These are phyloP conservation scores for Agrenia bidenticulata DNA, from an alignment of 2,888 invertebrate species.

Conservation along the genomic window DNA sequence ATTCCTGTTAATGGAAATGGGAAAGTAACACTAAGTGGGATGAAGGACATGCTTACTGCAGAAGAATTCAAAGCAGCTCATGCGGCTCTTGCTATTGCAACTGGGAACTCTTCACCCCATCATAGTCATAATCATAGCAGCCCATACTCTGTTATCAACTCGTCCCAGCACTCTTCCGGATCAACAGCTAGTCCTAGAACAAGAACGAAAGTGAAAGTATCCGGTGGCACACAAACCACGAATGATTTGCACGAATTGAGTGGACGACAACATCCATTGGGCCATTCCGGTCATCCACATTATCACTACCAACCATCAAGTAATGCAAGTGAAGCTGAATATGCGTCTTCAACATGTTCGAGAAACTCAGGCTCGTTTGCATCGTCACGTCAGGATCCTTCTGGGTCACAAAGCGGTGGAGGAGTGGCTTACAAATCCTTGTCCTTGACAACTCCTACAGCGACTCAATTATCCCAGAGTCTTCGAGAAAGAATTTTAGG, in stretches of 20 bases:
- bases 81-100: conserved; percentile 41
- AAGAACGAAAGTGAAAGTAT: conserved; percentile 69
- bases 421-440: conserved; percentile 76
- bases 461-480: conserved; percentile 81
- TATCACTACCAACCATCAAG: conserved; percentile 2
- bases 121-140: conserved; percentile 21
- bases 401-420: conserved; percentile 23
- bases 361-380: conserved; percentile 48
- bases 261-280: conserved; percentile 17
- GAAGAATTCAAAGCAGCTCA: conserved; percentile 49
- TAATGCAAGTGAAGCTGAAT: conserved; percentile 31
- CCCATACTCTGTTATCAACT: conserved; percentile 39
- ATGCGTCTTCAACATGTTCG: conserved; percentile 42
- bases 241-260: conserved; percentile 55
- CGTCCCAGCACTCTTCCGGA: conserved; percentile 17
- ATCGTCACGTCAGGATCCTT: conserved; percentile 40
- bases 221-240: conserved; percentile 86
- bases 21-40: conserved; percentile 30
- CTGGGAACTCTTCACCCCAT: conserved; percentile 20
- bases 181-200: conserved; percentile 49
- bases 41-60: conserved; percentile 47
- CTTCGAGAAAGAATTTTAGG: conserved; percentile 80
- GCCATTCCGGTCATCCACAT: conserved; percentile 21
- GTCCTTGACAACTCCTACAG: conserved; percentile 79
- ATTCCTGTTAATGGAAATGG: conserved; percentile 43